Evolutionary conservation across 2,888 invertebrate species (phyloP), one percentile per base, ranked within the genome.

Genomic region (Agrochola litura): DNA sequence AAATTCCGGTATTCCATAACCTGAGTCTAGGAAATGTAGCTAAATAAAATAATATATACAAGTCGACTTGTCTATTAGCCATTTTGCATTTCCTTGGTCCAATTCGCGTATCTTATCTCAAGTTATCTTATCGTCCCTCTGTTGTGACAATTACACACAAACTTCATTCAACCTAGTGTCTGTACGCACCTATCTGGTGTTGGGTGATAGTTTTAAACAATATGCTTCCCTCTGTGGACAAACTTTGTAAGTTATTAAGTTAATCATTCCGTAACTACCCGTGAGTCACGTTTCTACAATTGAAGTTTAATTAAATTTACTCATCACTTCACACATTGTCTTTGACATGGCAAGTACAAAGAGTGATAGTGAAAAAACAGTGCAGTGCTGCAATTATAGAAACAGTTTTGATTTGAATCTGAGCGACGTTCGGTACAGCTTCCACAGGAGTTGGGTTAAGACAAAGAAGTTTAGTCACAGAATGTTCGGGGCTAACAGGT

Each of bases 101-200:
- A 95, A 87, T 93, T 96, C 81, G 79, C 73, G 68, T 94, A 94
- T 95, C 95, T 95, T 91, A 95, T 95, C 95, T 79, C 67, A 74
- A 76, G 81, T 86, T 87, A 89, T 89, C 86, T 84, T 75, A 88
- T 87, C 89, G 46, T 52, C 12, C 9, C 67, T 76, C 61, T 83
- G 76, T 83, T 81, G 75, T 79, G 68, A 65, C 73, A 80, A 80
- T 80, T 73, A 77, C 73, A 75, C 73, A 67, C 72, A 72, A 72
- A 81, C 67, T 73, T 67, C 63, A 74, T 74, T 84, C 54, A 63
- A 22, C 22, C 22, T 65, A 12, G 70, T 37, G 70, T 71, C 60
- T 30, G 69, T 43, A 49, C 66, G 46, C 65, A 81, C 83, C 71
- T 76, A 71, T 84, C 69, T 41, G 5, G 60, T 63, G 66, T 58